phyloP scores from a whole-genome alignment of 2,113 vertebrate species.

The Scortum barcoo region DNA sequence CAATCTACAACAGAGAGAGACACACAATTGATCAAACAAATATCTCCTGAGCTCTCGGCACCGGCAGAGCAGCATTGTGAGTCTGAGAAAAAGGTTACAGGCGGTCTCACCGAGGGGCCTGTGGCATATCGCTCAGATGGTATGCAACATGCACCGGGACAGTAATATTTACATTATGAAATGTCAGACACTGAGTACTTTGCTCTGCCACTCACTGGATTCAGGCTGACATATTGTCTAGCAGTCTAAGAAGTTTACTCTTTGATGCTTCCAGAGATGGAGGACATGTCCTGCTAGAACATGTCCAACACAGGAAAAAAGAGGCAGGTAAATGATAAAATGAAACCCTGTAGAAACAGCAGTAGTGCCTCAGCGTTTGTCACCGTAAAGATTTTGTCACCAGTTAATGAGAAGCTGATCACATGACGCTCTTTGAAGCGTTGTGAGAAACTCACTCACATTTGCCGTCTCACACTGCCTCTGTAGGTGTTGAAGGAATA shows the following conservation, averaged over 20 bases:
- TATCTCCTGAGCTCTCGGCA: constrained; percentile 13
- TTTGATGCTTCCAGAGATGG: constrained; percentile 10
- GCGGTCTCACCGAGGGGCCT: constrained; percentile 36
- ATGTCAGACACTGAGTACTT: constrained; percentile 73
- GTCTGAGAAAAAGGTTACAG: constrained; percentile 65
- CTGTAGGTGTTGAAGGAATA: constrained; percentile 50
- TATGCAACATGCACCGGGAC: constrained; percentile 43
- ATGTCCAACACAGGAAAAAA: constrained; percentile 31
- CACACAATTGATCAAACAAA: constrained; percentile 10
- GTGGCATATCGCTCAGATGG: constrained; percentile 62
- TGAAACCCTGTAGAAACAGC: constrained; percentile 6
- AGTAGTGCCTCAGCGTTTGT: not conserved
- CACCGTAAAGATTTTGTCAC: constrained; percentile 30
- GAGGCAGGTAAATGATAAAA: constrained; percentile 26
- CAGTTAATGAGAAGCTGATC: constrained; percentile 60
- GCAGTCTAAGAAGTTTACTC: constrained; percentile 43
- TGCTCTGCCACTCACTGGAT: constrained; percentile 44
- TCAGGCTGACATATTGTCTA: constrained; percentile 46
- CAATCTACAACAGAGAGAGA: not conserved
- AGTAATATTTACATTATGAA: constrained; percentile 76
- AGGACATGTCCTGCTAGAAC: constrained; percentile 30
- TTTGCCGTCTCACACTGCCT: constrained; percentile 54
- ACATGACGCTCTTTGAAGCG: constrained; percentile 41
- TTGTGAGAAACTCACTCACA: constrained; percentile 52
- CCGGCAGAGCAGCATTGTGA: constrained; percentile 21